phyloP scores from a whole-genome alignment of 1,140 invertebrate species.

The Bombus difficillimus region DNA sequence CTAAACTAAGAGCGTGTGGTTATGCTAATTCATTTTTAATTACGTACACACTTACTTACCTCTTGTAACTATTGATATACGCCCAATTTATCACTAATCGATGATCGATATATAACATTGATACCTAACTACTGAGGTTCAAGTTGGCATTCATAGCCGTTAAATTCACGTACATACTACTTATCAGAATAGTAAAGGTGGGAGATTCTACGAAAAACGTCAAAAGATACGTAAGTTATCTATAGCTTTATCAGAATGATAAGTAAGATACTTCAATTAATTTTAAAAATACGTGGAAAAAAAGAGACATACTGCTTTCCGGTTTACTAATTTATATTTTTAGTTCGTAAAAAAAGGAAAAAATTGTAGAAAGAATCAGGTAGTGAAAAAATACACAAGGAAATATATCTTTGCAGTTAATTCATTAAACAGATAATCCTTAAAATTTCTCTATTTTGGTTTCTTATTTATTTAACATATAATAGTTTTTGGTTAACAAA shows the following conservation, averaged over 20 bases:
- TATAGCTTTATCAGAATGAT: neutral
- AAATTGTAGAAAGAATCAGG: neutral
- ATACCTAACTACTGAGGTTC: neutral
- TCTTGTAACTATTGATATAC: constrained; percentile 3
- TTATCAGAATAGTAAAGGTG: neutral
- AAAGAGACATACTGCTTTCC: too few relatives aligned
- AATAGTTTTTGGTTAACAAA: neutral
- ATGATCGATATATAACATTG: neutral
- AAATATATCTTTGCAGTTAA: neutral
- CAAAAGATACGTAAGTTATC: neutral
- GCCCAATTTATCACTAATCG: neutral
- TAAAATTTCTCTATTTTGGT: neutral
- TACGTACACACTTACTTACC: constrained; percentile 33
- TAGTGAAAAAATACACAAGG: neutral
- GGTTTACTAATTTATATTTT: neutral
- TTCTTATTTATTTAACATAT: neutral
- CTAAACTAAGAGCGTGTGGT: too few relatives aligned
- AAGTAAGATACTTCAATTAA: neutral
- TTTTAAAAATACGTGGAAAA: neutral
- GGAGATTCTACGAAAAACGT: neutral
- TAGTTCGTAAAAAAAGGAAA: neutral
- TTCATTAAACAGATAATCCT: neutral
- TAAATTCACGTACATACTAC: constrained; percentile 3
- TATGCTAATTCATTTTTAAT: neutral
- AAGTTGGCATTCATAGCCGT: neutral